A percentile compares a stretch with the other conserved stretches of the same genome.
Evolutionary conservation across 2,888 invertebrate species (phyloP).

Genomic region (Chromoteleia sp.): DNA sequence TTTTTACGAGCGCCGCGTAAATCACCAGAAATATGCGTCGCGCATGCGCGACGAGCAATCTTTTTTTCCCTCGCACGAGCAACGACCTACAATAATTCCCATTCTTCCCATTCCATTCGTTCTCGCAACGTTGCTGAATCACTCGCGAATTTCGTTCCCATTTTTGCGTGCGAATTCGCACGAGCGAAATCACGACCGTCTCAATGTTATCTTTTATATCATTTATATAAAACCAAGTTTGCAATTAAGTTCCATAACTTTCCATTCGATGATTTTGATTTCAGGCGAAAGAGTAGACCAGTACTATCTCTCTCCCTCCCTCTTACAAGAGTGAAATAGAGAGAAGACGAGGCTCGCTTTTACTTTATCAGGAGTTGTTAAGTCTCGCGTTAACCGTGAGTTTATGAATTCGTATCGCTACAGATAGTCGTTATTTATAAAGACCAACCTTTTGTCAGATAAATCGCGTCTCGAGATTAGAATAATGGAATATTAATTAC

Average conservation of each 20-base stretch:
- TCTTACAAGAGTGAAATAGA: too few relatives aligned
- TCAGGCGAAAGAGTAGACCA: slow-evolving; percentile 29
- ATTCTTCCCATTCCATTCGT: slow-evolving; percentile 52
- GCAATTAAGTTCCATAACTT: slow-evolving; percentile 42
- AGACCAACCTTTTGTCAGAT: slow-evolving; percentile 26
- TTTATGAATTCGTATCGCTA: slow-evolving; percentile 28
- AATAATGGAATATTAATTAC: slow-evolving; percentile 62
- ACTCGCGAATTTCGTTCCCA: slow-evolving; percentile 21
- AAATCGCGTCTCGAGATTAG: slow-evolving; percentile 56
- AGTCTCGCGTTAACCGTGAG: not conserved
- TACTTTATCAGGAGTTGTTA: not conserved
- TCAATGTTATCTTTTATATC: slow-evolving; percentile 39
- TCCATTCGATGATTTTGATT: slow-evolving; percentile 24
- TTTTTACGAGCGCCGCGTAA: slow-evolving; percentile 57
- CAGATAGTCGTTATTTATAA: slow-evolving; percentile 30
- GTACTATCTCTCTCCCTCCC: too few relatives aligned
- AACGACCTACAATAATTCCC: slow-evolving; percentile 39
- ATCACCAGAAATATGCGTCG: slow-evolving; percentile 50
- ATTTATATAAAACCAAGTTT: slow-evolving; percentile 24
- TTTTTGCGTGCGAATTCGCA: slow-evolving; percentile 23
- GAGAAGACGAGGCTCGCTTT: too few relatives aligned
- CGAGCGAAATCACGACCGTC: slow-evolving; percentile 17
- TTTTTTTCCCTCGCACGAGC: slow-evolving; percentile 1
- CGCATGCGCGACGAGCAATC: slow-evolving; percentile 33
- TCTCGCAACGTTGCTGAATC: slow-evolving; percentile 17